Base-by-base conservation (phyloP, 2,888 invertebrate species). In the Catocala sponsa region DNA sequence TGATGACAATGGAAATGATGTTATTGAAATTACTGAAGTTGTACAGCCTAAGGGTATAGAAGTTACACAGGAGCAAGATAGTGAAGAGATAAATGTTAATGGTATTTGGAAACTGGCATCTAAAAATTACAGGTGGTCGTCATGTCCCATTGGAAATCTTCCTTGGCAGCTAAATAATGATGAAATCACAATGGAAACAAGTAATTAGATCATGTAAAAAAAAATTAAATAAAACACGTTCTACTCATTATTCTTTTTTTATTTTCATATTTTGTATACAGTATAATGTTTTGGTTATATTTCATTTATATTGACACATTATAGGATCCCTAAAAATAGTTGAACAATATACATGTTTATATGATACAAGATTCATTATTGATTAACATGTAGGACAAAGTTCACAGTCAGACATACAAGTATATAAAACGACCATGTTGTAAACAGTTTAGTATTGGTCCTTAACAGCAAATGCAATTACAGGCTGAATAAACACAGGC, bases 251-350 rank as follows among this genome's bases (percentile, higher is more conserved):
- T 90, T 91, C 91, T 89, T 91, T 92, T 87, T 91, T 90, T 87
- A 90, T 86, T 85, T 89, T 89, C 85, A 87, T 91, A 90, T 87
- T 91, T 92, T 94, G 92, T 92, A 94, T 94, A 94, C 87, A 89
- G 89, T 77, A 77, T 77, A 77, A 77, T 90, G 91, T 92, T 94
- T 93, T 93, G 94, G 93, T 94, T 94, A 94, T 91, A 94, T 90
- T 92, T 90, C 86, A 88, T 89, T 76, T 87, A 89, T 92, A 92
- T 92, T 89, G 91, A 92, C 91, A 91, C 88, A 90, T 89, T 89
- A 89, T 88, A 89, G 86, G 87, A 86, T 85, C 78, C 89, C 91
- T 92, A 91, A 90, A 87, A 90, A 90, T 91, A 92, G 88, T 86
- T 86, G 88, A 91, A 91, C 89, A 93, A 92, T 92, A 92, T 93